phyloP scores from a whole-genome alignment of 2,888 invertebrate genomes.

The Dasysyrphus tricinctus region DNA sequence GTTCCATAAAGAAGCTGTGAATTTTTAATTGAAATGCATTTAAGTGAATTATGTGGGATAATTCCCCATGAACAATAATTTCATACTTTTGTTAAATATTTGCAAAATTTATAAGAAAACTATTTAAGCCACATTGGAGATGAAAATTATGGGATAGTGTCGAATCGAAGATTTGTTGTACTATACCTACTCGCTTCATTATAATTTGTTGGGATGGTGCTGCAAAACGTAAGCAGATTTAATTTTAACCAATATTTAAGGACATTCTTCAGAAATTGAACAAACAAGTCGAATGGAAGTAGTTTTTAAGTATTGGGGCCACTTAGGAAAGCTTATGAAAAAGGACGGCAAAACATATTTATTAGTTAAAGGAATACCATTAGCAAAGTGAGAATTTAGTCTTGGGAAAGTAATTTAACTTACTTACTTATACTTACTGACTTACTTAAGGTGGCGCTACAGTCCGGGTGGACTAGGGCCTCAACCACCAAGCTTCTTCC shows the following conservation, averaged over 20 bases:
- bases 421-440: too few species aligned
- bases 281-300: not conserved
- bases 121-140: conserved; percentile 11
- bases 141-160: not conserved
- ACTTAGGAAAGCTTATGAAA: not conserved
- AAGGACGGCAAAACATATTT: not conserved
- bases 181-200: not conserved
- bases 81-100: conserved; percentile 56
- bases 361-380: not conserved
- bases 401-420: not conserved
- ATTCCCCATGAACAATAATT: conserved; percentile 49
- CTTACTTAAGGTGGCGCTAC: too few species aligned
- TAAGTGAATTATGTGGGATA: conserved; percentile 52
- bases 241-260: not conserved
- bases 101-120: conserved; percentile 59
- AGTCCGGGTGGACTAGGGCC: too few species aligned
- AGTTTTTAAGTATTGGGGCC: not conserved
- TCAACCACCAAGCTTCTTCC: too few species aligned
- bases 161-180: conserved; percentile 7
- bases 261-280: conserved; percentile 6
- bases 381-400: not conserved
- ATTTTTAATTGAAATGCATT: conserved; percentile 72
- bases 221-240: not conserved
- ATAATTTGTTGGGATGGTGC: not conserved
- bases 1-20: conserved; percentile 51